phyloP scores from a whole-genome alignment of 2,888 invertebrate species.

The Griposia aprilina region DNA sequence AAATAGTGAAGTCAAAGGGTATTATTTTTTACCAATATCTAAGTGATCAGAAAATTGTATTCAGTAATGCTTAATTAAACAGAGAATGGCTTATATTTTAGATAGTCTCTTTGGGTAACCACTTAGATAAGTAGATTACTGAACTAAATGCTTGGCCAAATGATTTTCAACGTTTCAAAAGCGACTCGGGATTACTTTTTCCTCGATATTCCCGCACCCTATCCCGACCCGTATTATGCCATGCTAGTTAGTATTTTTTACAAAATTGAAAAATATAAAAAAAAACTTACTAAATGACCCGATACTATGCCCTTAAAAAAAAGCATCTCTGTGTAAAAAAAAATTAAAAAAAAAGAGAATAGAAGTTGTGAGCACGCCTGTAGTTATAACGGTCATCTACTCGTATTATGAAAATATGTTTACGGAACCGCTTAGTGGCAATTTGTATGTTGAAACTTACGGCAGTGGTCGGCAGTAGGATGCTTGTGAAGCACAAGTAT shows the following conservation, averaged over 20 bases:
- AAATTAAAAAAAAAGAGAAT: too few relatives aligned
- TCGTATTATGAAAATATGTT: conserved; percentile 36
- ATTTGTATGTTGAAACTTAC: conserved; percentile 73
- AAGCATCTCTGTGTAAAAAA: not conserved
- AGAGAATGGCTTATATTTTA: not conserved
- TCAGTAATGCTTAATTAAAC: not conserved
- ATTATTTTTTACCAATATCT: not conserved
- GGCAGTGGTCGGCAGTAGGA: conserved; percentile 80
- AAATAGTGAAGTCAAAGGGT: not conserved
- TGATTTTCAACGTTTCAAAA: conserved; percentile 12
- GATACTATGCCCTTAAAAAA: not conserved
- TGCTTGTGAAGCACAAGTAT: conserved; percentile 78
- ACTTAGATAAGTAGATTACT: not conserved
- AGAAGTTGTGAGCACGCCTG: not conserved
- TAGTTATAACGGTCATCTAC: conserved; percentile 4
- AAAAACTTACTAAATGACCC: not conserved
- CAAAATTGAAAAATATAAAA: not conserved
- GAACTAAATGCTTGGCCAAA: not conserved
- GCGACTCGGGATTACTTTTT: not conserved
- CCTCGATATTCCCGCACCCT: not conserved
- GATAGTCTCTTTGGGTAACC: not conserved
- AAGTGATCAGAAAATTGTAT: not conserved
- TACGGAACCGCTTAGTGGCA: conserved; percentile 45
- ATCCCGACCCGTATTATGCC: not conserved
- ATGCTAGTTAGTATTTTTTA: not conserved